Evolutionary conservation across 92 coral and sea anemone species (phyloP), one percentile per base, ranked within the genome.

Genomic region (Palythoa grandiflora): DNA sequence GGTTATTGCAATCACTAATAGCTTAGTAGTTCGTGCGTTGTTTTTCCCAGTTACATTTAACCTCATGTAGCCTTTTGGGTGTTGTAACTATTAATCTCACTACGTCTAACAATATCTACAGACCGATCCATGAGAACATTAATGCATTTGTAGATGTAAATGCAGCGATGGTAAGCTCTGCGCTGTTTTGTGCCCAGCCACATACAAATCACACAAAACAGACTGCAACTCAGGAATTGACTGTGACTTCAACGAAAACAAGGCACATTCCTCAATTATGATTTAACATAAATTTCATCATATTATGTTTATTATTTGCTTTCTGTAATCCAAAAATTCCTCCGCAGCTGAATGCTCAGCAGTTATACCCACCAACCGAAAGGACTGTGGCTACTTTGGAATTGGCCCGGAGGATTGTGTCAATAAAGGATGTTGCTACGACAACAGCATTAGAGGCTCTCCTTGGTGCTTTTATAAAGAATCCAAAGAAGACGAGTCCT

Each of bases 381-480:
- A 17, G 72, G 84, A 79, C 57, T 79, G 84, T 38, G 84, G 84
- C 5, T 9, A 59, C 11, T 5, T 60, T 6, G 84, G 84, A 37
- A 79, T 79, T 47, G 60, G 48, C 38, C 60, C 9, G 35, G 38
- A 38, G 2, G 51, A 60, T 10, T 79, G 84, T 38, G 54, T 13
- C 16, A 52, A 3, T 7, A 79, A 17, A 38, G 5, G 15, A 36
- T 79, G 84, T 79, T 79, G 84, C 8, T 79, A 61, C 39, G 84
- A 79, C 84, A 60, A 79, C 84, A 60, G 50, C 37, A 6, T 79
- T 47, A 79, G 59, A 50, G 37, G 59, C 19, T 79, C 47, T 39
- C 84, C 84, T 1, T 79, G 84, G 84, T 79, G 84, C 17, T 79
- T 37, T 38, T 52, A 60, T 35, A 17, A 51, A 77, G 38, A 10